Conservation (phyloP, 2,888 invertebrate genomes). For the Acrobasis consociella region DNA sequence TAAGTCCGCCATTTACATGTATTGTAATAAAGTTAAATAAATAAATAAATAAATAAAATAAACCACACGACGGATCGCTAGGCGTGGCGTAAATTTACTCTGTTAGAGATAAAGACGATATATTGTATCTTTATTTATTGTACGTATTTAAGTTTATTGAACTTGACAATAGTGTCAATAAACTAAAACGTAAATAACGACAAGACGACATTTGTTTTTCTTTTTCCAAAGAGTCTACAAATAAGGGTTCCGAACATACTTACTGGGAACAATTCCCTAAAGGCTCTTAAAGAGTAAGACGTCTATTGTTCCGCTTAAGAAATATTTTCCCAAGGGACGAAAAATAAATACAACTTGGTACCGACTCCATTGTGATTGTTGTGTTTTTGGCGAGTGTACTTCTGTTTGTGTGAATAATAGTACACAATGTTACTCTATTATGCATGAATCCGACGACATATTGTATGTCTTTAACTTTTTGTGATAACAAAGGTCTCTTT, state of each 20-base stretch:
- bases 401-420: neutral
- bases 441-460: neutral
- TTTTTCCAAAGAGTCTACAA: neutral
- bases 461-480: neutral
- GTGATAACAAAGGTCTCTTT: neutral
- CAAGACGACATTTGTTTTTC: neutral
- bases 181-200: too few species aligned
- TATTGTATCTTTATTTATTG: too few species aligned
- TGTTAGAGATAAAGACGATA: too few species aligned
- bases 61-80: too few species aligned
- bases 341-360: slow-evolving; percentile 11
- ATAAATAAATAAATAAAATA: too few species aligned
- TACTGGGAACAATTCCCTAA: slow-evolving; percentile 13
- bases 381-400: slow-evolving; percentile 2
- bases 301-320: slow-evolving; percentile 16
- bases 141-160: too few species aligned
- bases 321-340: slow-evolving; percentile 9
- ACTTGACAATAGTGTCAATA: too few species aligned
- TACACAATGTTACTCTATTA: neutral
- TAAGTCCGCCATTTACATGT: too few species aligned
- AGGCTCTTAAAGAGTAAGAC: slow-evolving; percentile 18
- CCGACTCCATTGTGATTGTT: slow-evolving; percentile 8
- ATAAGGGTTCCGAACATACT: slow-evolving; percentile 9
- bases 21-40: too few species aligned
- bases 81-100: too few species aligned